These are phyloP conservation scores for Sebastes diploproa DNA, from an alignment of 2,797 vertebrate species.

Conservation along the genomic window DNA sequence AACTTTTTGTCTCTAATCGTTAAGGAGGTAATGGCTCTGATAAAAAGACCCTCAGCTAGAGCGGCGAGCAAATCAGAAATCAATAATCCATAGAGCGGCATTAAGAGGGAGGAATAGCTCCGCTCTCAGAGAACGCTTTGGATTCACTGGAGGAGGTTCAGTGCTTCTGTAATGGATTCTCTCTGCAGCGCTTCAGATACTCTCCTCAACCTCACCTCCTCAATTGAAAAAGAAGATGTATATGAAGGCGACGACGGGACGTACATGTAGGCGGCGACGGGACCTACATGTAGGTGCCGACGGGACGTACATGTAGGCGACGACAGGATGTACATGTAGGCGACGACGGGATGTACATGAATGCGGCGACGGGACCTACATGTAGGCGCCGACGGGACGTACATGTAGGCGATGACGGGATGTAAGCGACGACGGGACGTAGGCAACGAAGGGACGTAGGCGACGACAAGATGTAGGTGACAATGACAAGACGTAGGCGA, in stretches of 20 bases:
- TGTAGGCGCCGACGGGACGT: no score
- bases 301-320: no score
- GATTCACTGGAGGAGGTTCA: slow-evolving; percentile 61
- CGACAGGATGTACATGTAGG: no score
- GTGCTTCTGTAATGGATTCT: background rate
- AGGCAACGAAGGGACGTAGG: no score
- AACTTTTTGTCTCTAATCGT: slow-evolving; percentile 98
- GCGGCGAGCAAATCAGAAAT: slow-evolving; percentile 94
- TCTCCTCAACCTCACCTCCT: background rate
- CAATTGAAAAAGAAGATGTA: no score
- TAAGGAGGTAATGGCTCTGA: slow-evolving; percentile 95
- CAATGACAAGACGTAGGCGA: no score
- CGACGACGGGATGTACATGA: rapidly evolving
- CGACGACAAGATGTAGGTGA: no score
- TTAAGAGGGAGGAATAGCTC: slow-evolving; percentile 70
- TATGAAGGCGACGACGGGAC: no score
- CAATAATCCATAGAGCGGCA: slow-evolving; percentile 95
- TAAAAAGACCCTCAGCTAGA: slow-evolving; percentile 91
- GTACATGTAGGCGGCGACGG: no score
- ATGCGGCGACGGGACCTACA: rapidly evolving
- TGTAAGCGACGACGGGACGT: no score
- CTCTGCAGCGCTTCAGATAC: background rate
- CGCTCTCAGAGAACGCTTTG: slow-evolving; percentile 56
- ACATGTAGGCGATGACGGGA: no score
- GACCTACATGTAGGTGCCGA: no score